Evolutionary conservation across 1,140 invertebrate genomes (phyloP).

Genomic region (Melanaphis sacchari): DNA sequence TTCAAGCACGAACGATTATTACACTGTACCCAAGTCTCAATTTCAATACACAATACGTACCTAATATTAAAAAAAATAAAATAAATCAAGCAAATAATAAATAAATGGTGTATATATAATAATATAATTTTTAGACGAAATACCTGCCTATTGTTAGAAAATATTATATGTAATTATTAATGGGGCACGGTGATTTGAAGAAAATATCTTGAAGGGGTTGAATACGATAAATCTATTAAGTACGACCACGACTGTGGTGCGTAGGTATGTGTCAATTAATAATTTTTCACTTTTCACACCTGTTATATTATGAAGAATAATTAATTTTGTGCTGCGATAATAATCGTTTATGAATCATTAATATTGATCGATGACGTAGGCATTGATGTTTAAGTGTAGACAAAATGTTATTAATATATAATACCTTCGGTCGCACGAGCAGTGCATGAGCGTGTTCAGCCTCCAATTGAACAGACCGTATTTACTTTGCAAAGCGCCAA

Average conservation of each 20-base stretch:
- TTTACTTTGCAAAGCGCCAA: conserved; percentile 77
- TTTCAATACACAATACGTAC: too few relatives aligned
- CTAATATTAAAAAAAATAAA: too few relatives aligned
- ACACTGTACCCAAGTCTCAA: too few relatives aligned
- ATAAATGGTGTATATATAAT: not conserved
- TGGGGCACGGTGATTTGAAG: not conserved
- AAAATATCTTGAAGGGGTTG: not conserved
- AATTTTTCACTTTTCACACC: not conserved
- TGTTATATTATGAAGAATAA: not conserved
- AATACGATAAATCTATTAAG: not conserved
- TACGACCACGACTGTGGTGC: not conserved
- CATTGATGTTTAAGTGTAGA: not conserved
- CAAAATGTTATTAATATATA: conserved; percentile 59
- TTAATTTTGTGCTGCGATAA: not conserved
- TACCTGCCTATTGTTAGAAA: not conserved
- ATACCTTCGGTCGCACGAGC: conserved; percentile 88
- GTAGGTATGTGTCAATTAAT: conserved; percentile 1
- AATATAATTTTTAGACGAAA: not conserved
- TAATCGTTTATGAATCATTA: not conserved
- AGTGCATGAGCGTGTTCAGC: conserved; percentile 85
- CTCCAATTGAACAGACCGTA: conserved; percentile 85
- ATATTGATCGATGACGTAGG: not conserved
- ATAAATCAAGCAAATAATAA: not conserved
- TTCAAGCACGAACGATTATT: too few relatives aligned
- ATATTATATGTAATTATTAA: not conserved